Base-by-base conservation (phyloP, 2,888 invertebrate species). In the Eubasilissa splendida region DNA sequence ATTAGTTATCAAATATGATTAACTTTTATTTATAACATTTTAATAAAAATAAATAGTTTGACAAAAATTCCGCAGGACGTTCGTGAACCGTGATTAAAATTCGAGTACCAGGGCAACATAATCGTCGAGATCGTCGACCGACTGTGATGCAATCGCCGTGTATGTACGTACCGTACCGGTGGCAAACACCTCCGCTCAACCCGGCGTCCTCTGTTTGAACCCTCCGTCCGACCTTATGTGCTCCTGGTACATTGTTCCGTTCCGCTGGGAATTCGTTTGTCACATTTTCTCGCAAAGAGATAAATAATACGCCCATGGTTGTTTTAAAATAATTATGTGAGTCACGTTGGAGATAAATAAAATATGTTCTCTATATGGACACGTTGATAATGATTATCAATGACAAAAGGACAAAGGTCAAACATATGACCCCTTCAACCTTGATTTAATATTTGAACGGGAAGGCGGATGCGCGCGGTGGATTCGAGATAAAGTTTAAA, bases 201-300 rank as follows among this genome's bases (percentile, higher is more conserved):
- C 63, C 63, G 63, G 12, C 73, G 73, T 53, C 73, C 73, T 73
- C 53, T 73, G 31, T 22, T 56, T 73, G 73, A 73, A 73, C 73
- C 71, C 73, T 22, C n/a, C 73, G 56, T 22, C 73, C 73, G 31
- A 31, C 31, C 50, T 54, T 14, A 52, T 73, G 33, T 33, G 33
- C 53, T 73, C 56, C 73, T 56, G 56, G 31, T 56, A 56, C 56
- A 31, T 53, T 73, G 53, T 73, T 56, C n/a, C 53, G 31, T 33
- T 54, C 73, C n/a, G 22, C 33, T 50, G 73, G 56, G 73, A 73
- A 52, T 33, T 50, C 54, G 7, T 50, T 71, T 56, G 33, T 22
- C 14, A 60, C 11, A 63, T 63, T 33, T 42, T 42, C 42, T 42
- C 42, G 4, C 42, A 7, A 42, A 42, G 2, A 42, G 7, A 42